These are phyloP conservation scores for Spicauda simplicius DNA, from an alignment of 2,888 invertebrate genomes.

Conservation along the genomic window DNA sequence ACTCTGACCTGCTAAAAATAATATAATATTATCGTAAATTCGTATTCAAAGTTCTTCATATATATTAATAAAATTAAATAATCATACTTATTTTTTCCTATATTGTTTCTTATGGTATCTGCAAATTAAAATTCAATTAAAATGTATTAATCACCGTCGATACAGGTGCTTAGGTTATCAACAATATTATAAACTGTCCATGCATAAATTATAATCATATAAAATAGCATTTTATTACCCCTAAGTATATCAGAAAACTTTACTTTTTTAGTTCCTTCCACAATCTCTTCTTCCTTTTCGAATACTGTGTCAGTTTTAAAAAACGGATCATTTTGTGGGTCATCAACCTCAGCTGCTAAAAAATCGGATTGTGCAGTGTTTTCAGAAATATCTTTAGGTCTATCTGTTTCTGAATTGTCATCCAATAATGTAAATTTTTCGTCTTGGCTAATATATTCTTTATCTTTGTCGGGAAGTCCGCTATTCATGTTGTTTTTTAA, in stretches of 20 bases:
- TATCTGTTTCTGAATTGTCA: neutral
- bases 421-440: neutral
- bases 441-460: neutral
- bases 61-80: neutral
- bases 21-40: neutral
- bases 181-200: neutral
- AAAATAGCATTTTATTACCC: slow-evolving; percentile 57
- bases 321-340: slow-evolving; percentile 43
- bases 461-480: neutral
- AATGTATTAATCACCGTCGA: too few species aligned
- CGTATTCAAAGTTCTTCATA: neutral
- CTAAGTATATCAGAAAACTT: slow-evolving; percentile 61
- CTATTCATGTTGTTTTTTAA: neutral
- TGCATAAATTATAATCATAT: neutral
- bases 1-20: neutral
- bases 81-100: slow-evolving; percentile 18
- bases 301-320: slow-evolving; percentile 37
- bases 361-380: neutral
- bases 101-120: neutral
- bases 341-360: neutral
- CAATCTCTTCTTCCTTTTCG: slow-evolving; percentile 47
- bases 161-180: neutral
- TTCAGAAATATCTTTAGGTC: slow-evolving; percentile 8
- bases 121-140: slow-evolving; percentile 6
- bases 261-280: slow-evolving; percentile 64